phyloP scores from a whole-genome alignment of 2,113 vertebrate genomes.

The Ptychochromis oligacanthus region DNA sequence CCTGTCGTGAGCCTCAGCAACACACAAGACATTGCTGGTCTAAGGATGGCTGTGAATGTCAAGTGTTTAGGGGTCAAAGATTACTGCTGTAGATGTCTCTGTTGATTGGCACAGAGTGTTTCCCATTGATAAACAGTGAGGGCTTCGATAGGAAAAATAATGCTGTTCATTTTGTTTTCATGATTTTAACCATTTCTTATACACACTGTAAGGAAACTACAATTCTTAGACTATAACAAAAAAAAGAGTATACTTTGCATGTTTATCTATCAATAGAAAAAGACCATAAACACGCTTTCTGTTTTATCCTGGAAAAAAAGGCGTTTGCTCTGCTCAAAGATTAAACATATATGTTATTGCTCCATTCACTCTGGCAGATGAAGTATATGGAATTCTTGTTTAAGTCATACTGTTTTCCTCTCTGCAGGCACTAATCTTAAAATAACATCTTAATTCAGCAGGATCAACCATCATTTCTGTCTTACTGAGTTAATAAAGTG shows the following conservation, averaged over 20 bases:
- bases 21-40: background rate
- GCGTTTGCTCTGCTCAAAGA: background rate
- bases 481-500: background rate
- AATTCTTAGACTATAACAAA: background rate
- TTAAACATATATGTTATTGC: background rate
- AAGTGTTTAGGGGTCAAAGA: conserved; percentile 5
- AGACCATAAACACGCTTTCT: background rate
- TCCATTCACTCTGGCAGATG: background rate
- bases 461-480: conserved; percentile 3
- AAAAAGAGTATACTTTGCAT: background rate
- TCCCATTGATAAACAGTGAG: background rate
- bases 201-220: background rate
- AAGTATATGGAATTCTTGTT: background rate
- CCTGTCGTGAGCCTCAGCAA: background rate
- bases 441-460: conserved; percentile 24
- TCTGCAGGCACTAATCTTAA: background rate
- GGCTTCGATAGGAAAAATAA: background rate
- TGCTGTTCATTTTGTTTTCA: background rate
- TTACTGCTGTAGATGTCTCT: background rate
- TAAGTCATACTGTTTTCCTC: background rate
- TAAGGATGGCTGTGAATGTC: conserved; percentile 9
- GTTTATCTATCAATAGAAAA: background rate
- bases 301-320: background rate
- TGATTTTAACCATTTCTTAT: background rate
- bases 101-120: background rate